Evolutionary conservation across 2,888 invertebrate genomes (phyloP).

Genomic region (Acanthosoma haemorrhoidale): DNA sequence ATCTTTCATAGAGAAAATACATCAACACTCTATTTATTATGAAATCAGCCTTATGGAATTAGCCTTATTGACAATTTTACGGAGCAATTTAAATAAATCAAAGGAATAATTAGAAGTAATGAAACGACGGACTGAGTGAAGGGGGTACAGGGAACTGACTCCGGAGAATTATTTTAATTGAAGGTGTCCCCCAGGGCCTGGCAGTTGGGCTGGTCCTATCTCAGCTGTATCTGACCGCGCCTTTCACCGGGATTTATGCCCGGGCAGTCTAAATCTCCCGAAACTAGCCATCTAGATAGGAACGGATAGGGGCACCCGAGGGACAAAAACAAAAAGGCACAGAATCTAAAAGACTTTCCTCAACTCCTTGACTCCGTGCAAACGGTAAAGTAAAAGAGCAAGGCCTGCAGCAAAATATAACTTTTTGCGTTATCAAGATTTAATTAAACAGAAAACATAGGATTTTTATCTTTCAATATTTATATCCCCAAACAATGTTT

Average conservation of each 20-base stretch:
- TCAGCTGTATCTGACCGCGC: background rate
- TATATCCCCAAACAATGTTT: background rate
- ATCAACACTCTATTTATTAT: too few relatives aligned
- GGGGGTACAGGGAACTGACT: background rate
- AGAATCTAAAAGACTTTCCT: background rate
- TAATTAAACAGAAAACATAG: background rate
- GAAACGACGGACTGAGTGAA: background rate
- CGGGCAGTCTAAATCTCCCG: background rate
- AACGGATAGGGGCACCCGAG: background rate
- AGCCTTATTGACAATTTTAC: too few relatives aligned
- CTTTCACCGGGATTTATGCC: background rate
- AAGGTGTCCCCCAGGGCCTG: background rate
- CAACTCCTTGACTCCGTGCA: background rate
- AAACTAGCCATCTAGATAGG: background rate
- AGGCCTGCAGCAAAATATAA: background rate
- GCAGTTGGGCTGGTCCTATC: background rate
- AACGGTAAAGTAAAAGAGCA: background rate
- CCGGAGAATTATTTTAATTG: background rate
- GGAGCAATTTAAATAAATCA: too few relatives aligned
- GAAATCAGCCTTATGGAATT: too few relatives aligned
- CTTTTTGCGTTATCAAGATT: background rate
- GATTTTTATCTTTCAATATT: background rate
- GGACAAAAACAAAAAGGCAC: background rate
- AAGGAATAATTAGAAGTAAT: too few relatives aligned
- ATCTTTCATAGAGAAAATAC: too few relatives aligned